Evolutionary conservation across 1,140 invertebrate genomes (phyloP).

Genomic region (Listronotus oregonensis): DNA sequence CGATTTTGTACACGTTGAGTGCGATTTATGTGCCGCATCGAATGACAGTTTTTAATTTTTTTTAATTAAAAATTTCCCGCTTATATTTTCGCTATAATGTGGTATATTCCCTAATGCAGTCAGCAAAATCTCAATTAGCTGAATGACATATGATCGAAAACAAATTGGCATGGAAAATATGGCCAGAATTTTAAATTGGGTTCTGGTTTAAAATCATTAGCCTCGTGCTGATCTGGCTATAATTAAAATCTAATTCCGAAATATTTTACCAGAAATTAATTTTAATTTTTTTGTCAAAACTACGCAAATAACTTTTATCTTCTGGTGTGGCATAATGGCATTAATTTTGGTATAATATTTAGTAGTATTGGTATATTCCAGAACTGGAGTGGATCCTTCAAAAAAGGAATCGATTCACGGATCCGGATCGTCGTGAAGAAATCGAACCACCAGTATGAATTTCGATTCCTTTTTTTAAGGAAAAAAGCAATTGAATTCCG

Average conservation of each 20-base stretch:
- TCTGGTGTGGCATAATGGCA: too few species aligned
- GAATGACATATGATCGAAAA: slow-evolving; percentile 12
- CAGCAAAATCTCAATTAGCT: slow-evolving; percentile 8
- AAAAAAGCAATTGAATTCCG: too few species aligned
- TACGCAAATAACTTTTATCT: too few species aligned
- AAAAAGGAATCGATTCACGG: too few species aligned
- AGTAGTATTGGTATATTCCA: too few species aligned
- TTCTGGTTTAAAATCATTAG: neutral
- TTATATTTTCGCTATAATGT: slow-evolving; percentile 9
- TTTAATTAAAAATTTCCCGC: slow-evolving; percentile 24
- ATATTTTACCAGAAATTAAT: too few species aligned
- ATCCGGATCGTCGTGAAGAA: too few species aligned
- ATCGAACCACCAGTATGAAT: too few species aligned
- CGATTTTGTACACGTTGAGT: slow-evolving; percentile 16
- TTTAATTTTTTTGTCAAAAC: too few species aligned
- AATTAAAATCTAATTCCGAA: neutral
- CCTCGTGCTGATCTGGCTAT: neutral
- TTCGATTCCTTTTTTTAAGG: too few species aligned
- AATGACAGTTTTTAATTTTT: slow-evolving; percentile 10
- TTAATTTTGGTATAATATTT: too few species aligned
- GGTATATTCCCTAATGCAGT: slow-evolving; percentile 3
- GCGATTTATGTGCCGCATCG: slow-evolving; percentile 15
- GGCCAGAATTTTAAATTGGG: neutral
- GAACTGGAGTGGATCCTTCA: too few species aligned
- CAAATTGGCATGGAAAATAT: slow-evolving; percentile 13